These are phyloP conservation scores for Ophthalmolycus amberensis DNA, from an alignment of 2,113 vertebrate genomes.

Conservation along the genomic window DNA sequence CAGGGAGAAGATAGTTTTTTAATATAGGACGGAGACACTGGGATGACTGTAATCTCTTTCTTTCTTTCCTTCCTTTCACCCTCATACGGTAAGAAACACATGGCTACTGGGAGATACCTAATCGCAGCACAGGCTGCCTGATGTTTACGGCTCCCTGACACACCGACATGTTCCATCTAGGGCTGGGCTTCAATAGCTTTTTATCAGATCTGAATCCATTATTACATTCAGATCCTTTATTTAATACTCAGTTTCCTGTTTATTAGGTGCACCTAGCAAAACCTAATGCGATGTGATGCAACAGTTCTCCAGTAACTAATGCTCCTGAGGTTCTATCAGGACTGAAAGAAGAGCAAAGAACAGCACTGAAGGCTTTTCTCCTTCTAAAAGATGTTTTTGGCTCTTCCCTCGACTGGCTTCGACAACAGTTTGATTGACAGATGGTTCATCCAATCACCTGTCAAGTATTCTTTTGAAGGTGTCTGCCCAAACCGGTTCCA, in stretches of 20 bases:
- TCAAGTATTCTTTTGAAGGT: neutral
- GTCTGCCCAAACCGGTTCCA: neutral
- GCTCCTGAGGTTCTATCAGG: too few relatives aligned
- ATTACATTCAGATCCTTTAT: neutral
- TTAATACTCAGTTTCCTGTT: neutral
- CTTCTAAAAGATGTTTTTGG: neutral
- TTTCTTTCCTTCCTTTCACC: conserved; percentile 22
- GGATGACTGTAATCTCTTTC: conserved; percentile 35
- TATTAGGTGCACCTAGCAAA: neutral
- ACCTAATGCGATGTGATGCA: neutral
- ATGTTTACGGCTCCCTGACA: neutral
- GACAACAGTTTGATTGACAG: neutral
- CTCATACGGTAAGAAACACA: conserved; percentile 24
- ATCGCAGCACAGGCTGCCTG: conserved; percentile 14
- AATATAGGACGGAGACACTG: conserved; percentile 25
- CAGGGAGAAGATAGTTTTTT: conserved; percentile 40
- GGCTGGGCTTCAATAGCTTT: neutral
- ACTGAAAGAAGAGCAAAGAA: neutral
- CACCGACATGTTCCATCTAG: neutral
- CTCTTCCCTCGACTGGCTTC: neutral
- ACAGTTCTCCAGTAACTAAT: neutral
- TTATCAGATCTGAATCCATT: neutral
- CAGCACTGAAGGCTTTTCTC: neutral
- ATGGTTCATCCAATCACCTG: neutral
- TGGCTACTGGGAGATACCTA: neutral